These are phyloP conservation scores for Callipepla californica DNA, from an alignment of 2,113 vertebrate genomes.

Conservation along the genomic window DNA sequence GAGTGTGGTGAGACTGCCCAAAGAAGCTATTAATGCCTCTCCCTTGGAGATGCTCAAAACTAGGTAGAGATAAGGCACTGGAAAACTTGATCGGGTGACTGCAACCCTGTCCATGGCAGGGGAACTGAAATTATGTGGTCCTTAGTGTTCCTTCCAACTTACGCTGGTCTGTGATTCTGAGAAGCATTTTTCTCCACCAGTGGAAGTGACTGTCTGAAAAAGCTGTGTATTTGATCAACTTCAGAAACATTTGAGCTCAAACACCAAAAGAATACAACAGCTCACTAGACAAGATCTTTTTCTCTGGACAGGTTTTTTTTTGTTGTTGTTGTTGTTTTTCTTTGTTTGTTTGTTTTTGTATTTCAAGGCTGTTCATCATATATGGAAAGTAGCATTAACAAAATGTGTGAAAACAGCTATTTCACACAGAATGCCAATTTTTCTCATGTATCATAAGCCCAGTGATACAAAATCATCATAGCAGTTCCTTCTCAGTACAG, in stretches of 20 bases:
- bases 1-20: no score
- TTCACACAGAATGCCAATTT: accelerated
- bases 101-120: no score
- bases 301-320: neutral
- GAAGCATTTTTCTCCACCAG: slow-evolving; percentile 64
- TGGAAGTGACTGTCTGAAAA: slow-evolving; percentile 50
- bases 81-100: no score
- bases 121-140: no score
- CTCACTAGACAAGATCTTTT: neutral
- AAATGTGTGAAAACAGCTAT: neutral
- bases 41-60: no score
- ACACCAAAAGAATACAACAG: neutral
- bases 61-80: no score
- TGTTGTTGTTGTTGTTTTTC: neutral
- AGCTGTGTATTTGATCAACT: neutral
- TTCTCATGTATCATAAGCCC: accelerated
- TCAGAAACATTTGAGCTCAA: slow-evolving; percentile 1
- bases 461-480: neutral
- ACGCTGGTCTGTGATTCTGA: neutral
- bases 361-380: neutral
- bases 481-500: neutral
- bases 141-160: no score
- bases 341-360: no score
- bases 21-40: no score
- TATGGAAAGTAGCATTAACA: neutral